These are phyloP conservation scores for Argentina silus DNA, from an alignment of 2,797 vertebrate species.

Conservation along the genomic window DNA sequence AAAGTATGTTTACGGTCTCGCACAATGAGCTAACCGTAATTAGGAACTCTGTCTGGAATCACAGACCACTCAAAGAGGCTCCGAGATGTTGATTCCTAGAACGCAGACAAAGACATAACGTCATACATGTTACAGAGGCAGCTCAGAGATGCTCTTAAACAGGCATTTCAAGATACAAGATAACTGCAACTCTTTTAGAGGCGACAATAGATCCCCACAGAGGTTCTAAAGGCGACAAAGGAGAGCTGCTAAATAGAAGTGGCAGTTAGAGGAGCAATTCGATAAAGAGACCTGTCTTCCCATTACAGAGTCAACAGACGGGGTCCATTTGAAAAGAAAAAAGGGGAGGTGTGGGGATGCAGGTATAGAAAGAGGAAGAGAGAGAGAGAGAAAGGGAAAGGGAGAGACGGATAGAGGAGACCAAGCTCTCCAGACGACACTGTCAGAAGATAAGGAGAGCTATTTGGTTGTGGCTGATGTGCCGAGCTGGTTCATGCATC, in stretches of 20 bases:
- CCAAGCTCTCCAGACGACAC: constrained; percentile 57
- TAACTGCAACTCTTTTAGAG: constrained; percentile 54
- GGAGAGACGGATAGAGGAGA: constrained; percentile 35
- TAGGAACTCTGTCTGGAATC: constrained; percentile 39
- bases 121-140: constrained; percentile 46
- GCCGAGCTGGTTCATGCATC: constrained; percentile 60
- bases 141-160: constrained; percentile 21
- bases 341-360: constrained; percentile 9
- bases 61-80: constrained; percentile 32
- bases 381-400: background rate
- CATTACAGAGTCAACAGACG: constrained; percentile 62
- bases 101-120: constrained; percentile 2
- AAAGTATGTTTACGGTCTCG: constrained; percentile 38
- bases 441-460: constrained; percentile 70
- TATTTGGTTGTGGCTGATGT: constrained; percentile 65
- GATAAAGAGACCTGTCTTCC: constrained; percentile 61
- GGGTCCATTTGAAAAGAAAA: constrained; percentile 48
- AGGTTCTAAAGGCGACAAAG: constrained; percentile 57
- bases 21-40: constrained; percentile 55
- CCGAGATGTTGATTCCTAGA: constrained; percentile 42
- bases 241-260: constrained; percentile 46
- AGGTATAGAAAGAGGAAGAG: background rate
- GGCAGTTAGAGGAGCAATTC: constrained; percentile 42
- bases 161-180: constrained; percentile 37
- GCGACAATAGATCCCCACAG: constrained; percentile 49